These are phyloP conservation scores for Gopherus evgoodei DNA, from an alignment of 2,113 vertebrate genomes.

Conservation along the genomic window DNA sequence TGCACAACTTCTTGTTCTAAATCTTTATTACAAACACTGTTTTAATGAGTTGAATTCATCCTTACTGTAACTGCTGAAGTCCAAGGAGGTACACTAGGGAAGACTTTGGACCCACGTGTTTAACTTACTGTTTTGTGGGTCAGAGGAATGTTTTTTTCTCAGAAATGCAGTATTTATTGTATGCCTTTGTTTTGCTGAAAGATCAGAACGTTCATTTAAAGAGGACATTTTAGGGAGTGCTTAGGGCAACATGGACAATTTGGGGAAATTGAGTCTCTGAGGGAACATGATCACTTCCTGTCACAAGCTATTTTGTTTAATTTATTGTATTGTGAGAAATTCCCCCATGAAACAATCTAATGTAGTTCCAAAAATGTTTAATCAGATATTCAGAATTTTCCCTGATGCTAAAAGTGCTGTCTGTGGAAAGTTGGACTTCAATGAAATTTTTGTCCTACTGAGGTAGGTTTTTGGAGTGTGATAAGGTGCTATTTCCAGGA, in stretches of 20 bases:
- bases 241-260: slow-evolving; percentile 47
- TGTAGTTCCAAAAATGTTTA: slow-evolving; percentile 64
- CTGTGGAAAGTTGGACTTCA: slow-evolving; percentile 63
- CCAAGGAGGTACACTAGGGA: neutral
- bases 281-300: slow-evolving; percentile 13
- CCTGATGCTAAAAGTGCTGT: slow-evolving; percentile 44
- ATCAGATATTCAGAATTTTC: slow-evolving; percentile 66
- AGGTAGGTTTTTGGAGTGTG: slow-evolving; percentile 48
- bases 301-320: slow-evolving; percentile 46
- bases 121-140: slow-evolving; percentile 48
- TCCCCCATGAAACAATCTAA: neutral
- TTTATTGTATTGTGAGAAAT: slow-evolving; percentile 17
- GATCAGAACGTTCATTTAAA: slow-evolving; percentile 33
- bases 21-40: slow-evolving; percentile 34
- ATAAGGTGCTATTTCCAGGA: slow-evolving; percentile 49
- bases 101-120: slow-evolving; percentile 52
- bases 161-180: neutral
- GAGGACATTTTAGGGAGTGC: slow-evolving; percentile 22
- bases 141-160: slow-evolving; percentile 42
- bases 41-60: slow-evolving; percentile 32
- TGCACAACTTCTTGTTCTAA: neutral
- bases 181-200: slow-evolving; percentile 47
- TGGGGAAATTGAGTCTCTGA: slow-evolving; percentile 40
- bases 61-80: neutral
- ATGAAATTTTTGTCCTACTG: slow-evolving; percentile 43